Evolutionary conservation across 2,113 vertebrate genomes (phyloP).

Genomic region (Macrotis lagotis): DNA sequence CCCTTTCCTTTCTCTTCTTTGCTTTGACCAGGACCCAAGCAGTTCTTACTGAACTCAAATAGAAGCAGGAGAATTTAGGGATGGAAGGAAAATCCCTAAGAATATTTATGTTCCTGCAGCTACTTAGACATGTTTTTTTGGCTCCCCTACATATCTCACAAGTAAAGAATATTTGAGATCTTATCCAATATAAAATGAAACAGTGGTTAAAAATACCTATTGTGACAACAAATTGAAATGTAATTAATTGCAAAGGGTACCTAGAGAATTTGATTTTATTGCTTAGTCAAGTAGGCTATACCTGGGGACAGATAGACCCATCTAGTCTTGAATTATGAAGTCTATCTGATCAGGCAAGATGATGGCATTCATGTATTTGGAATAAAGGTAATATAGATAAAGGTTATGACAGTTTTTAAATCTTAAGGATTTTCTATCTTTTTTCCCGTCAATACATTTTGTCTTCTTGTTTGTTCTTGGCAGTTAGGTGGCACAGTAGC

Average conservation of each 20-base stretch:
- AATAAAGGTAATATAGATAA: background rate
- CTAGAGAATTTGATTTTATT: background rate
- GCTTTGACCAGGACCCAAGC: background rate
- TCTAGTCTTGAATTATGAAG: background rate
- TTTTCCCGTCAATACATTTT: background rate
- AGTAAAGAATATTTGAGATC: too few relatives aligned
- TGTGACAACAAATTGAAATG: background rate
- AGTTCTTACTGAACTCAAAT: background rate
- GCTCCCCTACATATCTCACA: too few relatives aligned
- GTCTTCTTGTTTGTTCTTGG: background rate
- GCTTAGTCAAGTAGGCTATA: background rate
- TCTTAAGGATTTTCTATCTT: background rate
- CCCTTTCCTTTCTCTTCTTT: background rate
- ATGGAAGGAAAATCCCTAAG: background rate
- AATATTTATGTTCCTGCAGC: background rate
- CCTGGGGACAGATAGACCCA: background rate
- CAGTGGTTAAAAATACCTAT: background rate
- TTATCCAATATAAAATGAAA: too few relatives aligned
- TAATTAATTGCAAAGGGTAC: background rate
- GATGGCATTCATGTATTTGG: background rate
- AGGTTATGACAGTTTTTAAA: background rate
- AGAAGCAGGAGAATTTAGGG: background rate
- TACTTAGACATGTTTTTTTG: background rate
- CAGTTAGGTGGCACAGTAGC: background rate
- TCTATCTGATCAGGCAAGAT: background rate